Evolutionary conservation across 2,113 vertebrate genomes (phyloP).

Genomic region (Astatoreochromis straeleni): DNA sequence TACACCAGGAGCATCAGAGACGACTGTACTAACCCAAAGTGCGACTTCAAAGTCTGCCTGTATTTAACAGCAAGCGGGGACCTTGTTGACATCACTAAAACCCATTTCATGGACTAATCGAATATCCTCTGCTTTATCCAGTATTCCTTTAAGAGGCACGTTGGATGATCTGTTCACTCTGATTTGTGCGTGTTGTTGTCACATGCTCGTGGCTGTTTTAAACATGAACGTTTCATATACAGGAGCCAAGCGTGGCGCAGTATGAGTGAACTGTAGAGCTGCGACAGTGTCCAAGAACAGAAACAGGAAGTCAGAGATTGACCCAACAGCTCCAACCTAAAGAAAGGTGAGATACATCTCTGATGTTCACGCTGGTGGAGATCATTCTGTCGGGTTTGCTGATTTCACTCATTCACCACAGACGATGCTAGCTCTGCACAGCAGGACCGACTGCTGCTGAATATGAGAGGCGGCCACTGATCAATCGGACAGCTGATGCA

Average conservation of each 20-base stretch:
- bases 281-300: neutral
- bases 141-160: neutral
- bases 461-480: neutral
- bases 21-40: neutral
- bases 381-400: neutral
- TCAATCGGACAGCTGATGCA: fast-evolving
- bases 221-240: neutral
- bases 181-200: neutral
- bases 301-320: neutral
- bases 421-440: neutral
- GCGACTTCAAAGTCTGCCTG: neutral
- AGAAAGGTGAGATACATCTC: fast-evolving
- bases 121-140: neutral
- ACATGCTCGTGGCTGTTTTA: neutral
- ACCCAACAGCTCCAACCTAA: fast-evolving
- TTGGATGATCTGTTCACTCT: neutral
- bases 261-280: neutral
- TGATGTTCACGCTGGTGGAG: neutral
- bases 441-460: neutral
- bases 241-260: fast-evolving
- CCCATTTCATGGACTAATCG: neutral
- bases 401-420: neutral
- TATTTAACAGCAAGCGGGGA: neutral
- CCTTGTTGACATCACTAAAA: neutral
- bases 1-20: neutral